phyloP scores from a whole-genome alignment of 2,797 vertebrate genomes.

The Pygocentrus nattereri region DNA sequence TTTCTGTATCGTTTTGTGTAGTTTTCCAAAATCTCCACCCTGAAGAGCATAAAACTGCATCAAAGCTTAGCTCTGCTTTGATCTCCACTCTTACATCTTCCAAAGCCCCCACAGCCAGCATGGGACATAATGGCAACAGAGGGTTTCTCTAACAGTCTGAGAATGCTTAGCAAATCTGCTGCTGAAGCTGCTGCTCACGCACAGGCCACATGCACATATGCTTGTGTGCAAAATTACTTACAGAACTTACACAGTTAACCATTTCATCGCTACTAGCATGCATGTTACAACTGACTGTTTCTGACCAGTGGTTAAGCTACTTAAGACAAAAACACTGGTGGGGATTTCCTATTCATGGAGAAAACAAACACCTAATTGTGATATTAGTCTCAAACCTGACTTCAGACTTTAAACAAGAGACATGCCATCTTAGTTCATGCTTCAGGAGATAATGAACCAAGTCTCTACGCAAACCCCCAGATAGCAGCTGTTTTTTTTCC shows the following conservation, averaged over 20 bases:
- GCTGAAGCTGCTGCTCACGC: not conserved
- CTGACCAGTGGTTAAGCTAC: not conserved
- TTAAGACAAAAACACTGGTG: not conserved
- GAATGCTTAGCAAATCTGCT: conserved; percentile 13
- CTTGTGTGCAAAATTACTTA: conserved; percentile 2
- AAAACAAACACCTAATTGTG: conserved; percentile 8
- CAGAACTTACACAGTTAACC: not conserved
- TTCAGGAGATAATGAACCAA: not conserved
- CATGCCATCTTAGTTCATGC: not conserved
- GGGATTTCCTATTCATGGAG: not conserved
- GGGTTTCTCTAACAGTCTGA: not conserved
- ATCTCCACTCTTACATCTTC: conserved; percentile 4
- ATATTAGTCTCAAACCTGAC: not conserved
- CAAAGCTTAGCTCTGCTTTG: not conserved
- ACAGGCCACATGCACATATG: conserved; percentile 2
- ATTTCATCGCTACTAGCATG: not conserved
- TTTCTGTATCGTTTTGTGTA: not conserved
- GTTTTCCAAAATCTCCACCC: not conserved
- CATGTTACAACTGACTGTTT: not conserved
- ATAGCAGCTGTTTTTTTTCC: not conserved
- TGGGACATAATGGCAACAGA: conserved; percentile 2
- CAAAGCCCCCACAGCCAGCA: not conserved
- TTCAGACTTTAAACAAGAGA: not conserved
- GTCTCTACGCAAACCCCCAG: not conserved
- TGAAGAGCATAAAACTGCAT: not conserved